Evolutionary conservation across 2,113 vertebrate genomes (phyloP).

Genomic region (Podarcis cretensis): DNA sequence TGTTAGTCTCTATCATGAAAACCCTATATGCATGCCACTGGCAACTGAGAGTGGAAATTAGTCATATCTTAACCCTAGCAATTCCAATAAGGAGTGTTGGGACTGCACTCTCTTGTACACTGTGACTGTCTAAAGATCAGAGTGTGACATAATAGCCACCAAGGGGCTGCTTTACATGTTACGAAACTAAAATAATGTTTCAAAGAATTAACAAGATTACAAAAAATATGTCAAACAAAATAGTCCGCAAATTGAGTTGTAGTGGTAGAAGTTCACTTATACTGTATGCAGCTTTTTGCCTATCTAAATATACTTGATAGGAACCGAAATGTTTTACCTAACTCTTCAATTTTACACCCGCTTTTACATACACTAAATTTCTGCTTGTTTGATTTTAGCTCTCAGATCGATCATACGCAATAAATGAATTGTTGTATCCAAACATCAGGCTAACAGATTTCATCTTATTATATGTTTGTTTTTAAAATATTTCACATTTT

Average conservation of each 20-base stretch:
- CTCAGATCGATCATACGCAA: neutral
- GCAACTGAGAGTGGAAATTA: neutral
- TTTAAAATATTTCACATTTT: neutral
- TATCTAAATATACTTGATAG: neutral
- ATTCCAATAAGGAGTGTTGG: neutral
- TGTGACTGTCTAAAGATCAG: neutral
- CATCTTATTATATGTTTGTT: neutral
- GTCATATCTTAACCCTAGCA: neutral
- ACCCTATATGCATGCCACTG: no score
- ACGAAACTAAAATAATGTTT: no score
- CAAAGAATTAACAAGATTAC: no score
- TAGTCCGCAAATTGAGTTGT: no score
- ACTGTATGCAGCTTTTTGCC: no score
- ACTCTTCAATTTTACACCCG: neutral
- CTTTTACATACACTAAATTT: neutral
- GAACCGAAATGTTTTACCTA: no score
- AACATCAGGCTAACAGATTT: neutral
- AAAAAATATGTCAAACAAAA: no score
- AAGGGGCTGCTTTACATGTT: neutral
- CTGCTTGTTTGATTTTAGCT: neutral
- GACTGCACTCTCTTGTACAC: neutral
- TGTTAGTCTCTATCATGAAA: neutral
- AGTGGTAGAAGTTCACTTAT: no score
- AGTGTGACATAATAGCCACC: neutral
- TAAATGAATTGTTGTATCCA: neutral